These are phyloP conservation scores for Natator depressus DNA, from an alignment of 2,113 vertebrate species.

Conservation along the genomic window DNA sequence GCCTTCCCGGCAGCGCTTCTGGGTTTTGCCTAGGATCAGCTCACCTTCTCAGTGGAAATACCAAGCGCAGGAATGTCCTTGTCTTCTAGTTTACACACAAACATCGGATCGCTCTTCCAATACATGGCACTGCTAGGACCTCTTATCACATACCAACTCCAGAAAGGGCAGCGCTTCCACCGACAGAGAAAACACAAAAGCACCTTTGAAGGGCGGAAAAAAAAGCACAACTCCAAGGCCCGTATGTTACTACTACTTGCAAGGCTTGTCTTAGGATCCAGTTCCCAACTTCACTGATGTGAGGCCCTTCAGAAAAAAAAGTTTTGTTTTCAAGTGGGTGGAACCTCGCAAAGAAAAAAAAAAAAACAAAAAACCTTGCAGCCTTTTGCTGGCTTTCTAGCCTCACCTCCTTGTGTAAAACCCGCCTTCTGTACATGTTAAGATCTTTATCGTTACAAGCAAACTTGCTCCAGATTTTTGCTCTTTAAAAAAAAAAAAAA, in stretches of 20 bases:
- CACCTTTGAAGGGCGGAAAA: not conserved
- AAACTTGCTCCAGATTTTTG: not conserved
- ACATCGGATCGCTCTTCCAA: slow-evolving; percentile 90
- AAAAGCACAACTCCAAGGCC: not conserved
- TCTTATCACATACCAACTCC: slow-evolving; percentile 73
- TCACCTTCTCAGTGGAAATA: slow-evolving; percentile 84
- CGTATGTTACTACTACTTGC: not conserved
- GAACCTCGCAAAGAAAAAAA: slow-evolving; percentile 68
- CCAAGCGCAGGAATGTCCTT: slow-evolving; percentile 79
- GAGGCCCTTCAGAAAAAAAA: slow-evolving; percentile 67
- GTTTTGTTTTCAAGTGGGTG: slow-evolving; percentile 85
- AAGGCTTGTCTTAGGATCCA: slow-evolving; percentile 23
- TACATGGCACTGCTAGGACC: slow-evolving; percentile 83
- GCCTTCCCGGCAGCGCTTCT: not conserved
- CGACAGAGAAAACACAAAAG: not conserved
- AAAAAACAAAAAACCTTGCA: not conserved
- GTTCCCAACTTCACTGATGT: slow-evolving; percentile 61
- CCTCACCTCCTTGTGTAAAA: slow-evolving; percentile 83
- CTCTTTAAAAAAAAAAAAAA: not conserved
- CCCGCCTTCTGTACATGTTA: slow-evolving; percentile 75
- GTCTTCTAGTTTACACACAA: slow-evolving; percentile 81
- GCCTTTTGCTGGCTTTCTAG: slow-evolving; percentile 64
- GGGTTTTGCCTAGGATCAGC: not conserved
- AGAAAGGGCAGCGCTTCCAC: slow-evolving; percentile 23
- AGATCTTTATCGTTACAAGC: slow-evolving; percentile 61